A percentile compares a stretch with the other conserved stretches of the same genome.
Evolutionary conservation across 2,888 invertebrate species (phyloP).

Genomic region (Hoplodrina ambigua): DNA sequence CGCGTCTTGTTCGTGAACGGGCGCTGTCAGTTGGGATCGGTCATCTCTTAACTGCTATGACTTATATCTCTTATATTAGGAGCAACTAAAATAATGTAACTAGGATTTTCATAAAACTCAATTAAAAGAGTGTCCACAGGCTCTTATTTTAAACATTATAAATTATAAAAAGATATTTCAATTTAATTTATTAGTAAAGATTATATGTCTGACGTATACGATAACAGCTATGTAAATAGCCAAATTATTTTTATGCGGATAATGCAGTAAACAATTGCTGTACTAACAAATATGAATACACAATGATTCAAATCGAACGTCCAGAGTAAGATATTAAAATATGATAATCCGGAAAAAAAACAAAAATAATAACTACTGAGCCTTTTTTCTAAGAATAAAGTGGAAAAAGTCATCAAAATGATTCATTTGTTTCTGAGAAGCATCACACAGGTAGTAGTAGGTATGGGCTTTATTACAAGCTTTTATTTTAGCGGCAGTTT

Average conservation of each 20-base stretch:
- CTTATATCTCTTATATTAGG: too few species aligned
- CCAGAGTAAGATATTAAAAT: background rate
- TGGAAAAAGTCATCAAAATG: conserved; percentile 35
- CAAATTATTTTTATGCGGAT: background rate
- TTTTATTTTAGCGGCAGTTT: conserved; percentile 20
- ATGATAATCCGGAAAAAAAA: background rate
- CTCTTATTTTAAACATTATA: too few species aligned
- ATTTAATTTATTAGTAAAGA: too few species aligned
- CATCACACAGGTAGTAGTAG: conserved; percentile 23
- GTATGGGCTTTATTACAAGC: conserved; percentile 5
- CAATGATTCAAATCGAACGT: background rate
- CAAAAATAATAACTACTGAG: conserved; percentile 1
- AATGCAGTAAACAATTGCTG: background rate
- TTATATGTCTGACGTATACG: too few species aligned
- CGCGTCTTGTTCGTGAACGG: too few species aligned
- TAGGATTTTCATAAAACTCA: too few species aligned
- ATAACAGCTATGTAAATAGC: too few species aligned
- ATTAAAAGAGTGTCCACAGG: too few species aligned
- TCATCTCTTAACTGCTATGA: too few species aligned
- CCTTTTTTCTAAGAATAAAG: conserved; percentile 25
- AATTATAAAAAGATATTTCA: too few species aligned
- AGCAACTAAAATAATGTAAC: too few species aligned
- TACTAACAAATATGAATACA: background rate
- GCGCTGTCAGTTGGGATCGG: too few species aligned
- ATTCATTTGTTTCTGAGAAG: conserved; percentile 43